These are phyloP conservation scores for Pachycephus smyrnensis DNA, from an alignment of 2,888 invertebrate genomes.

Conservation along the genomic window DNA sequence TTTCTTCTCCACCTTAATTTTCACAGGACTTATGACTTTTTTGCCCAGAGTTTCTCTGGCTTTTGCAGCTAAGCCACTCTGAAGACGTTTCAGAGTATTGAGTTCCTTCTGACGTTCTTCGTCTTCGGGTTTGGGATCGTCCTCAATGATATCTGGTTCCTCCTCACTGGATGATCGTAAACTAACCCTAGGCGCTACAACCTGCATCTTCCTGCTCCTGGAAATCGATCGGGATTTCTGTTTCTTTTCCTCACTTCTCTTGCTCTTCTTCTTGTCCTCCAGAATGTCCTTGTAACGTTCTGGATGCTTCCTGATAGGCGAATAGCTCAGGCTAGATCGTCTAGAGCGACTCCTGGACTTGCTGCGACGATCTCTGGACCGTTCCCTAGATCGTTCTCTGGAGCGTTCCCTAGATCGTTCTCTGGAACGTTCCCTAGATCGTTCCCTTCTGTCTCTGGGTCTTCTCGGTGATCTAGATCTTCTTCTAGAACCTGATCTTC, in stretches of 20 bases:
- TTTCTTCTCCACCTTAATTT: conserved; percentile 52
- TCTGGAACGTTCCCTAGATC: conserved; percentile 27
- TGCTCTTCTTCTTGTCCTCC: conserved; percentile 71
- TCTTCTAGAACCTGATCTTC: conserved; percentile 55
- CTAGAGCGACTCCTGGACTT: conserved; percentile 67
- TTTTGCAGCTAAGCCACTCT: conserved; percentile 76
- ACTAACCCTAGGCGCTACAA: conserved; percentile 60
- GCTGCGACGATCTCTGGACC: conserved; percentile 46
- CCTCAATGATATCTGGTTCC: conserved; percentile 70
- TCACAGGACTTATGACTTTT: conserved; percentile 64
- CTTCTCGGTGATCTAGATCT: conserved; percentile 39
- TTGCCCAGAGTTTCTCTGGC: conserved; percentile 78
- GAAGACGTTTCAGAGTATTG: conserved; percentile 75
- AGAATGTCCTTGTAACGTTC: conserved; percentile 77
- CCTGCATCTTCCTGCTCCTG: conserved; percentile 43
- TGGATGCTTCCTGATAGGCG: conserved; percentile 77
- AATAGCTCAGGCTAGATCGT: conserved; percentile 74
- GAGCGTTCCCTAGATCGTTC: conserved; percentile 41
- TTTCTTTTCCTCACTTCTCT: conserved; percentile 50
- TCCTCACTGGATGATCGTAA: conserved; percentile 63
- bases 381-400: conserved; percentile 35
- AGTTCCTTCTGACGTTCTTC: conserved; percentile 77
- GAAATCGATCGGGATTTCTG: conserved; percentile 52
- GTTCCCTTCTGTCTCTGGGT: conserved; percentile 21
- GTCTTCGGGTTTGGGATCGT: conserved; percentile 70